Base-by-base conservation (phyloP, 2,888 invertebrate genomes). In the Cenopis cana region DNA sequence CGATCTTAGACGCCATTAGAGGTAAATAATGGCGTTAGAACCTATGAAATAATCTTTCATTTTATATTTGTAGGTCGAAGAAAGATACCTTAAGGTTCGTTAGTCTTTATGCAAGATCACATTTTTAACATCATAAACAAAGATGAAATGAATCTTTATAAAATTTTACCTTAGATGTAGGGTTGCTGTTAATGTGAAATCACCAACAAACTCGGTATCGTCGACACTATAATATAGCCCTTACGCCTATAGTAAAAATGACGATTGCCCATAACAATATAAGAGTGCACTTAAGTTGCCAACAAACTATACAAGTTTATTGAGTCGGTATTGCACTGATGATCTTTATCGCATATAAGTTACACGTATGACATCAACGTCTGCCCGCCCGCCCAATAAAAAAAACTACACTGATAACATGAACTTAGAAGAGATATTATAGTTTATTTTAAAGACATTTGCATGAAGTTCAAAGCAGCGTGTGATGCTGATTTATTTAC, bases 351-450 rank as follows among this genome's bases (percentile, higher is more conserved):
- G 61, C 66, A 18, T 36, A 56, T 71, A 67, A 50, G 24, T 54
- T 69, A 41, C 61, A 36, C 38, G 20, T 61, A 67, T 67, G 67
- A 71, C 71, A 67, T 71, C 66, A 61, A 71, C 60, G 64, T 64
- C 38, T 52, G 56, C 18, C 52, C 20, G 33, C 55, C 29, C 50
- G 9, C 55, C 29, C 50, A 5, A 50, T 55, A 66, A 66, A 61
- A n/a, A 66, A 66, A 18, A 49, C 12, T 61, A 49, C 41, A 59
- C 20, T 67, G n/a, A 54, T 54, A 55, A 55, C 10, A 36, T 52
- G 38, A 38, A 6, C 9, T n/a, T 46, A n/a, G n/a, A n/a, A n/a
- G n/a, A n/a, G n/a, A n/a, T n/a, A 52, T 38, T 20, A 62, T 14
- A 24, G 38, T 24, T 5, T 36, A 10, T 38, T 52, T 20, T 38